phyloP scores from a whole-genome alignment of 2,113 vertebrate genomes.

The Zosterops pallidus region DNA sequence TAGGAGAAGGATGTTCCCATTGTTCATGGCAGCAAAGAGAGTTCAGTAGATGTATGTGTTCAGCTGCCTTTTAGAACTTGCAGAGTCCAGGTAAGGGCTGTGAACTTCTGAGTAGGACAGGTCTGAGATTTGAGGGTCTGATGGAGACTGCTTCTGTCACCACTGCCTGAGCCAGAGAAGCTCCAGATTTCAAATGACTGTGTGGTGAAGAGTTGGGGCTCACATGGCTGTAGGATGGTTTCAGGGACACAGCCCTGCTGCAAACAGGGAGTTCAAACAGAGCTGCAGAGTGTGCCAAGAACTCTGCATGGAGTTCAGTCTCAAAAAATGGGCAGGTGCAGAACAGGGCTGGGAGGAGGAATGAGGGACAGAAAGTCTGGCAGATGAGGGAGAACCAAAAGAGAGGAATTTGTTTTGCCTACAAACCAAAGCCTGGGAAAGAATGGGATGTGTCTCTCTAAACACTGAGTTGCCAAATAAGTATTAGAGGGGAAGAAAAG shows the following conservation, averaged over 20 bases:
- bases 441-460: background rate
- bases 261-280: background rate
- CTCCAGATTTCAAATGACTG: background rate
- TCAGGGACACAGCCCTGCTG: background rate
- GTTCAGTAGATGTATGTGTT: background rate
- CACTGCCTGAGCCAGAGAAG: background rate
- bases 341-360: background rate
- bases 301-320: background rate
- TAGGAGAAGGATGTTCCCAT: background rate
- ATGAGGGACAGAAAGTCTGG: background rate
- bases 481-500: background rate
- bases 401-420: background rate
- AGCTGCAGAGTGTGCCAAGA: background rate
- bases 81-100: background rate
- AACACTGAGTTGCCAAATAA: slow-evolving; percentile 1
- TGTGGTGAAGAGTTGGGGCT: background rate
- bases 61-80: background rate
- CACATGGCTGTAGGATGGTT: background rate
- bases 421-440: background rate
- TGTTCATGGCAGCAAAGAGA: background rate
- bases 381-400: background rate
- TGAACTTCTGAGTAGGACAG: background rate
- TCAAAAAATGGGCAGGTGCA: slow-evolving; percentile 2
- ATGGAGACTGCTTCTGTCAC: background rate
- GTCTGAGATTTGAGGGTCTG: background rate